phyloP scores from a whole-genome alignment of 2,888 invertebrate genomes.

The Orthonevra nobilis region DNA sequence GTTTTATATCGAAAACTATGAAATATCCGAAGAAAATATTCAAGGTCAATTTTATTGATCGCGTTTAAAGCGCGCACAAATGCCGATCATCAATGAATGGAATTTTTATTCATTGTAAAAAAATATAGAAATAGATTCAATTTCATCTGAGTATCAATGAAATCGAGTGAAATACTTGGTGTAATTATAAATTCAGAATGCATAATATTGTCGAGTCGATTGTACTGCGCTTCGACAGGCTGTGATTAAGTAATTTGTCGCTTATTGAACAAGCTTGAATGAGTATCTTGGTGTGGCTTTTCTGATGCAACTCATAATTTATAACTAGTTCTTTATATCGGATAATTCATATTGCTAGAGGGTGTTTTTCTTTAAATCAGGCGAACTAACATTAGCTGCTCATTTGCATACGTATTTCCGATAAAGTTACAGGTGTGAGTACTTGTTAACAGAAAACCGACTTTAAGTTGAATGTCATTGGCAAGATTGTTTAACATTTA shows the following conservation, averaged over 20 bases:
- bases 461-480: no score
- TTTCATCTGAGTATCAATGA: conserved; percentile 14
- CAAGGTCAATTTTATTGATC: conserved; percentile 26
- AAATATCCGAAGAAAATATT: conserved; percentile 1
- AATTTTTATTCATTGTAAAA: conserved; percentile 23
- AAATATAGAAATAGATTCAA: background rate
- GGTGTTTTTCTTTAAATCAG: no score
- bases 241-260: conserved; percentile 38
- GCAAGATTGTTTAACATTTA: no score
- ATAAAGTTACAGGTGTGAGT: no score
- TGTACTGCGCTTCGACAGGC: no score
- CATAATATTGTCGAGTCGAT: no score
- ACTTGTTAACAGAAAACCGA: no score
- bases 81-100: conserved; percentile 24
- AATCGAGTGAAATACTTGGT: conserved; percentile 1
- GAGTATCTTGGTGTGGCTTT: background rate
- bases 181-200: no score
- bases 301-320: conserved; percentile 10
- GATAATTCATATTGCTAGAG: no score
- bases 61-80: conserved; percentile 5
- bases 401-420: no score
- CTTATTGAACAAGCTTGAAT: conserved; percentile 22
- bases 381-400: no score
- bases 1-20: conserved; percentile 14
- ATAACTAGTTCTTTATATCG: background rate